Conservation (phyloP, 2,797 vertebrate species). For the Anisognathus igniventris region DNA sequence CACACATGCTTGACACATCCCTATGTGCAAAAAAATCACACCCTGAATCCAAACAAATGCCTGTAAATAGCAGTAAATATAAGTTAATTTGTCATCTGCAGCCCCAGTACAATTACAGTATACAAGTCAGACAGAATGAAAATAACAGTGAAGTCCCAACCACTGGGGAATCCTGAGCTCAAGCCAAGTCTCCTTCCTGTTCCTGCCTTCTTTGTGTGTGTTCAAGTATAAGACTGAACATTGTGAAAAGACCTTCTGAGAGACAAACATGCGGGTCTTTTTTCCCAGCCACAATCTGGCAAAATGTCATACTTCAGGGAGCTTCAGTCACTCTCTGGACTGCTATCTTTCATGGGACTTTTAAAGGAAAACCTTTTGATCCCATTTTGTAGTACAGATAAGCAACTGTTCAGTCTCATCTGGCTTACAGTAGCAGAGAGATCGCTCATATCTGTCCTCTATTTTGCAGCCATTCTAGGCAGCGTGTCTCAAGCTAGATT, state of each 20-base stretch:
- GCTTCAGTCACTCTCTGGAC: not conserved
- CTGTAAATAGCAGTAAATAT: not conserved
- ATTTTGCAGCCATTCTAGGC: not conserved
- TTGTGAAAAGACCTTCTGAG: conserved; percentile 40
- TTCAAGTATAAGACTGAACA: not conserved
- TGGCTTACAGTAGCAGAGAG: not conserved
- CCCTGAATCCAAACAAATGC: conserved; percentile 5
- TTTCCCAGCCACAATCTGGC: not conserved
- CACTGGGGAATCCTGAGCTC: not conserved
- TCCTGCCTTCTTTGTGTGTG: conserved; percentile 14
- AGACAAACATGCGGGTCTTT: not conserved
- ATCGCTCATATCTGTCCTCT: not conserved
- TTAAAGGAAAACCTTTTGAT: conserved; percentile 1
- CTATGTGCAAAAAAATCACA: not conserved
- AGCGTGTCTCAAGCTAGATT: not conserved
- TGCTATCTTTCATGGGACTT: not conserved
- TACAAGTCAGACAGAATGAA: not conserved
- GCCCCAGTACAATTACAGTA: not conserved
- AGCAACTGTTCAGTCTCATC: not conserved
- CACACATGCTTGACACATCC: not conserved
- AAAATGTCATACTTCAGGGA: conserved; percentile 34
- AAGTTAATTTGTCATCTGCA: conserved; percentile 21
- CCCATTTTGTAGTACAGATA: not conserved
- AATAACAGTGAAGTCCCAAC: not conserved
- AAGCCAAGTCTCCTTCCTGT: conserved; percentile 27